Percentiles rank a stretch among this genome's conserved stretches.
Evolutionary conservation across 2,888 invertebrate genomes (phyloP).

Genomic region (Leucania comma): DNA sequence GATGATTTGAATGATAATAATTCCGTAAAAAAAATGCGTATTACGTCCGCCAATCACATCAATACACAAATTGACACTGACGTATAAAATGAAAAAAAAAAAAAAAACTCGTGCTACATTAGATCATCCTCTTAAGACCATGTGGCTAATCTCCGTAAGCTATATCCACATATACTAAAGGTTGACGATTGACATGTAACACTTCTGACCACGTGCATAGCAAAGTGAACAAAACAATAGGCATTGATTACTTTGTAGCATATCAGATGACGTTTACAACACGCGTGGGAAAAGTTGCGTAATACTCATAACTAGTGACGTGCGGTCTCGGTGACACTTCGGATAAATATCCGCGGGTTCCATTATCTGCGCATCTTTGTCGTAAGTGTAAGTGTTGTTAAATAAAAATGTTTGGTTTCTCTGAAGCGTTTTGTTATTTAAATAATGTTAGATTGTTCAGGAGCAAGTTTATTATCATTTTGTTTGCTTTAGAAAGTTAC

Average conservation of each 20-base stretch:
- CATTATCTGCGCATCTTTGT: conserved; percentile 13
- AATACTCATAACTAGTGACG: conserved; percentile 35
- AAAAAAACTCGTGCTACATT: no score
- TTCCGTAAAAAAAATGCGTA: no score
- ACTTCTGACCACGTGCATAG: conserved; percentile 41
- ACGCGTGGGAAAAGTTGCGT: conserved; percentile 54
- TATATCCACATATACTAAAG: conserved; percentile 7
- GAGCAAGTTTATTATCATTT: background rate
- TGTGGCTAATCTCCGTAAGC: background rate
- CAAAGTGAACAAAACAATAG: conserved; percentile 27
- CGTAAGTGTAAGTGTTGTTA: background rate
- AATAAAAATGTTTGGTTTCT: conserved; percentile 5
- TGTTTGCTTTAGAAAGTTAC: background rate
- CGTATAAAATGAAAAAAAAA: no score
- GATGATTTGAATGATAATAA: no score
- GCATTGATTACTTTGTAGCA: conserved; percentile 45
- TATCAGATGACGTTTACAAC: conserved; percentile 51
- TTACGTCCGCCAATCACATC: no score
- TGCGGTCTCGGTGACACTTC: background rate
- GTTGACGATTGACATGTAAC: conserved; percentile 40
- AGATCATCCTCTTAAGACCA: background rate
- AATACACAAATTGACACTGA: no score
- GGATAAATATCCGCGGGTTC: conserved; percentile 31
- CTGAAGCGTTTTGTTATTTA: conserved; percentile 7
- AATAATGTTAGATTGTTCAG: background rate